Evolutionary conservation across 2,797 vertebrate species (phyloP).

Genomic region (Leptatherina wallacei): DNA sequence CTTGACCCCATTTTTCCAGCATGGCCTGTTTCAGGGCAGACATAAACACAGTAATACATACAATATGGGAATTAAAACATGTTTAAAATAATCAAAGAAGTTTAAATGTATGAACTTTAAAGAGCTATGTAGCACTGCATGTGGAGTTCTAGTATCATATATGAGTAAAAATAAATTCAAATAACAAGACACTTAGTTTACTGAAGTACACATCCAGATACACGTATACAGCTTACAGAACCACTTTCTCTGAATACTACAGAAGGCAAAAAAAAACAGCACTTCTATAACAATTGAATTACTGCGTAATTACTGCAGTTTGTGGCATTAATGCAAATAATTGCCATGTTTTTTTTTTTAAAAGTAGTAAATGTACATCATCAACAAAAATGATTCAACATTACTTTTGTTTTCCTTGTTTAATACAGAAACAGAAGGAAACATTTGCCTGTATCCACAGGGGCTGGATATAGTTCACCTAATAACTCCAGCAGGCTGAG

Average conservation of each 20-base stretch:
- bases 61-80: background rate
- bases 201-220: background rate
- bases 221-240: background rate
- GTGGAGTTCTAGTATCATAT: background rate
- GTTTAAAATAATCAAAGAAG: background rate
- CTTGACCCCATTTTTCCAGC: conserved; percentile 58
- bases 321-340: too few relatives aligned
- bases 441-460: background rate
- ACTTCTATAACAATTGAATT: too few relatives aligned
- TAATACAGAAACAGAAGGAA: background rate
- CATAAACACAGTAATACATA: conserved; percentile 11
- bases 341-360: too few relatives aligned
- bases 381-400: too few relatives aligned
- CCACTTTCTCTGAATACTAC: background rate
- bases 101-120: background rate
- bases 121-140: background rate
- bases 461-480: conserved; percentile 12
- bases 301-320: too few relatives aligned
- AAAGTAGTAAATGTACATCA: too few relatives aligned
- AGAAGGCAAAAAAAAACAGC: too few relatives aligned
- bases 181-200: background rate
- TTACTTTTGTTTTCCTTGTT: background rate
- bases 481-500: conserved; percentile 9
- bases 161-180: background rate
- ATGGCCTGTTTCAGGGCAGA: conserved; percentile 35